Evolutionary conservation across 2,888 invertebrate species (phyloP).

Genomic region (Cepaea hortensis): DNA sequence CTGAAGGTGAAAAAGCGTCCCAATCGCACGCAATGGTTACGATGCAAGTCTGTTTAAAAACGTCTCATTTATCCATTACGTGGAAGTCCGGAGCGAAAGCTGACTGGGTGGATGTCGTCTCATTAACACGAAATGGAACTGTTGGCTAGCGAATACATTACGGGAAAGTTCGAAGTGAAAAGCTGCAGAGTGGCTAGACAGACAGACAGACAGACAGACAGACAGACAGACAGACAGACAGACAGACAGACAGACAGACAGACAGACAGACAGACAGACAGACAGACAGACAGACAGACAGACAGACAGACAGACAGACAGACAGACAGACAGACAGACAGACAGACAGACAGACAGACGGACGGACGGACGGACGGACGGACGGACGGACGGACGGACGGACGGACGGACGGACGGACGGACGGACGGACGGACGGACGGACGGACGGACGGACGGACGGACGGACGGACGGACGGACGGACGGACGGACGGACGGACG

Average conservation of each 20-base stretch:
- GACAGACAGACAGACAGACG: constrained; percentile 24
- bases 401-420: constrained; percentile 1
- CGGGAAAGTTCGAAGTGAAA: not conserved
- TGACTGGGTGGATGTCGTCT: no score
- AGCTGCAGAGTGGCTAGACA: not conserved
- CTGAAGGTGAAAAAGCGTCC: no score
- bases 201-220: constrained; percentile 9
- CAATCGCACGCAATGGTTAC: no score
- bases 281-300: constrained; percentile 4
- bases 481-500: not conserved
- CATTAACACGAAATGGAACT: no score
- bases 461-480: not conserved
- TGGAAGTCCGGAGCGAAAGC: no score
- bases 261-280: not conserved
- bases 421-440: constrained; percentile 14
- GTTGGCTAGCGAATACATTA: no score
- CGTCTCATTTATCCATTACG: no score
- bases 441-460: constrained; percentile 8
- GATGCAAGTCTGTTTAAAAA: no score
- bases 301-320: constrained; percentile 45
- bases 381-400: not conserved
- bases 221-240: constrained; percentile 38
- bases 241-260: not conserved
- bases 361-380: not conserved
- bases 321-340: constrained; percentile 33